A percentile compares a stretch with the other conserved stretches of the same genome.
These are phyloP conservation scores for Phataginus tetradactyla DNA, from an alignment of 2,797 vertebrate species.

Conservation along the genomic window DNA sequence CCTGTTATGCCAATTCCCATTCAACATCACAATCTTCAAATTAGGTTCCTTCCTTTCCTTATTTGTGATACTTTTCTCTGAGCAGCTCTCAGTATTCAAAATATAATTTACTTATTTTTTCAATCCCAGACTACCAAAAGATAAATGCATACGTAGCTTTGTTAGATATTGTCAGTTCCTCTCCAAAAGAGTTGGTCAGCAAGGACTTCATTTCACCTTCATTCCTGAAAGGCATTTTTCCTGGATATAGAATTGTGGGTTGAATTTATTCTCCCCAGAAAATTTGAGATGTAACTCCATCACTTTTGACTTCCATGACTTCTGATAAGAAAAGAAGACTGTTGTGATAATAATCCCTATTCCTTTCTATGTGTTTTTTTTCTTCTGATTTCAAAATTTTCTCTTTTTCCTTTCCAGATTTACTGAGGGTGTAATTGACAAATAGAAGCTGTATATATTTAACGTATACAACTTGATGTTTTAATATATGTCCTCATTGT, in stretches of 20 bases:
- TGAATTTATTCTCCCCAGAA: not conserved
- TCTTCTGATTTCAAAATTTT: not conserved
- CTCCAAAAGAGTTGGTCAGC: not conserved
- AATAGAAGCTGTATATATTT: too few relatives aligned
- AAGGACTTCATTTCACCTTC: not conserved
- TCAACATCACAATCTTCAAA: not conserved
- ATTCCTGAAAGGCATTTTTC: not conserved
- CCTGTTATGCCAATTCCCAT: not conserved
- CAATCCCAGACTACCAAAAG: not conserved
- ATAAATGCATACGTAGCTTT: not conserved
- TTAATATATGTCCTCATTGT: not conserved
- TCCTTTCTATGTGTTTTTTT: not conserved
- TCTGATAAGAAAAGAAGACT: not conserved
- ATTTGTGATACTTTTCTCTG: not conserved
- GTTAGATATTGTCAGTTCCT: not conserved
- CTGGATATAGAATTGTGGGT: not conserved
- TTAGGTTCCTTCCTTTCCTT: not conserved
- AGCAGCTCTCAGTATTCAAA: not conserved
- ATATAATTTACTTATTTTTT: not conserved
- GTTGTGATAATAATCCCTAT: not conserved
- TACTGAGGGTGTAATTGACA: not conserved
- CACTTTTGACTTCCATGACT: not conserved
- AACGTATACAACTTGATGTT: not conserved
- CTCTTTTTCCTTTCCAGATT: not conserved
- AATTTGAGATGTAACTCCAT: not conserved